Evolutionary conservation across 2,113 vertebrate species (phyloP).

Genomic region (Dascyllus trimaculatus): DNA sequence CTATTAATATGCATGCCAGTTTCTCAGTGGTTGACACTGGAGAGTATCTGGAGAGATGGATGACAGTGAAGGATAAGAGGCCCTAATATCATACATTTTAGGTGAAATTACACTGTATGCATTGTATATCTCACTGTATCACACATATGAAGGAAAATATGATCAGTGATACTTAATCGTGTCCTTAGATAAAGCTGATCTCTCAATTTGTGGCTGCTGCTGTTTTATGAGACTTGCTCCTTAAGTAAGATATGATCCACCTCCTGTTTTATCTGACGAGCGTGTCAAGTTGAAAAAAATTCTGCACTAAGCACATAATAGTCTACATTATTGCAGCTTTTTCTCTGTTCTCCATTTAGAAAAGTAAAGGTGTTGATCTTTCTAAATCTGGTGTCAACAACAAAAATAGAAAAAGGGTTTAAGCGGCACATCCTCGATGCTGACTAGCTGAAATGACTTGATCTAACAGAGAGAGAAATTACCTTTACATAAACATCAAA

Average conservation of each 20-base stretch:
- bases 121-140: no score
- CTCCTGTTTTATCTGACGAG: background rate
- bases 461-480: background rate
- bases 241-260: background rate
- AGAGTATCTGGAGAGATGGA: no score
- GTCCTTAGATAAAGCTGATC: no score
- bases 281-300: background rate
- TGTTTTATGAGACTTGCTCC: background rate
- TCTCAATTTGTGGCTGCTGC: background rate
- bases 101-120: no score
- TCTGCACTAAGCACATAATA: background rate
- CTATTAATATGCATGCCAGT: no score
- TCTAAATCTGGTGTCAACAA: background rate
- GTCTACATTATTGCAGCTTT: background rate
- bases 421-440: background rate
- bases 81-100: no score
- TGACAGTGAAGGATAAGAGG: no score
- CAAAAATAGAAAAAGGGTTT: background rate
- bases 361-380: background rate
- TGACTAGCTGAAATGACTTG: background rate
- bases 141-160: no score
- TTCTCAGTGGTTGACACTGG: no score
- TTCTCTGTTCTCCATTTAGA: background rate
- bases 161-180: no score
- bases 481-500: background rate